Evolutionary conservation across 1,140 invertebrate species (phyloP).

Genomic region (Eurosta solidaginis): DNA sequence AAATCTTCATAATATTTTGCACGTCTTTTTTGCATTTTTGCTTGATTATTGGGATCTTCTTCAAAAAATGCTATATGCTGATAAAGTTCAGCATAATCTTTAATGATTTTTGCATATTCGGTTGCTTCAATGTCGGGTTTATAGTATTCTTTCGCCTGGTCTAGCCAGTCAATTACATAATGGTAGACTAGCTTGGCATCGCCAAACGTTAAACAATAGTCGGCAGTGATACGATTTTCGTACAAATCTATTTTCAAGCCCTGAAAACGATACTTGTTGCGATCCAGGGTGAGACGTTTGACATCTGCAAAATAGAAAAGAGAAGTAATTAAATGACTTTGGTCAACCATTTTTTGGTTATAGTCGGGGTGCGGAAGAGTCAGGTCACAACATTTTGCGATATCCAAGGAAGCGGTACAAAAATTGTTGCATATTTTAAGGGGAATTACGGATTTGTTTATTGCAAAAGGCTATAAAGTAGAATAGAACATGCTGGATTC

Average conservation of each 20-base stretch:
- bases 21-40: slow-evolving; percentile 88
- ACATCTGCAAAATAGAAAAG: slow-evolving; percentile 31
- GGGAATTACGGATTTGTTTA: no score
- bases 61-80: slow-evolving; percentile 86
- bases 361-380: no score
- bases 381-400: no score
- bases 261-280: slow-evolving; percentile 44
- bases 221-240: slow-evolving; percentile 65
- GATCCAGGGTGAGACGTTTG: slow-evolving; percentile 26
- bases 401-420: no score
- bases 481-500: no score
- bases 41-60: slow-evolving; percentile 76
- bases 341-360: no score
- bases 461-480: no score
- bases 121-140: slow-evolving; percentile 82
- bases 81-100: slow-evolving; percentile 83
- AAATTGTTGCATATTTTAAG: no score
- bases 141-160: slow-evolving; percentile 83
- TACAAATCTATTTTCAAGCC: slow-evolving; percentile 41
- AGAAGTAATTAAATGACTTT: neutral
- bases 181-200: slow-evolving; percentile 82
- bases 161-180: slow-evolving; percentile 76
- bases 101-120: slow-evolving; percentile 83
- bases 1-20: slow-evolving; percentile 79
- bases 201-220: slow-evolving; percentile 75